These are phyloP conservation scores for Alces alces DNA, from an alignment of 2,113 vertebrate genomes.

Conservation along the genomic window DNA sequence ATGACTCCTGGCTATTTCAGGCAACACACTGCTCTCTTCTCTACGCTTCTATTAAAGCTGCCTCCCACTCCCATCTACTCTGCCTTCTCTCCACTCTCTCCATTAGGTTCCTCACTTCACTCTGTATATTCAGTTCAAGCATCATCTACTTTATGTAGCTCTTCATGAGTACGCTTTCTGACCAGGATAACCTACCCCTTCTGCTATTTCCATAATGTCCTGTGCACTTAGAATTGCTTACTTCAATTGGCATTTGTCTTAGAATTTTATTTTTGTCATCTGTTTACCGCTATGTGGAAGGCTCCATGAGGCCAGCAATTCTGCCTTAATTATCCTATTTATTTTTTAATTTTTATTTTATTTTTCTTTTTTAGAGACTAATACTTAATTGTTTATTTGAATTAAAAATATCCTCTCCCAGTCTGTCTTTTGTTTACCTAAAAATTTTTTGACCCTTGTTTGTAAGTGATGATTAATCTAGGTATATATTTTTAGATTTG, in stretches of 20 bases:
- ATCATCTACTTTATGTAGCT: background rate
- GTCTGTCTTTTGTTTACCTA: background rate
- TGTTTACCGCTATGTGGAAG: background rate
- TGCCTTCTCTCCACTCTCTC: background rate
- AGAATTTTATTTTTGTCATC: background rate
- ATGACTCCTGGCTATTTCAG: background rate
- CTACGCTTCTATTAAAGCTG: background rate
- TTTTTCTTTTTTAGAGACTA: background rate
- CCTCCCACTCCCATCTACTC: too few relatives aligned
- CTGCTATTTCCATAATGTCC: background rate
- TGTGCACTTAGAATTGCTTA: background rate
- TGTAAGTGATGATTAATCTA: background rate
- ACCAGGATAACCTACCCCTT: background rate
- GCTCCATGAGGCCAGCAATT: background rate
- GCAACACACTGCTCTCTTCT: background rate
- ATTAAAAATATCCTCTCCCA: background rate
- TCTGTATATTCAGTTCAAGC: background rate
- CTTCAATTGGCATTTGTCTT: background rate
- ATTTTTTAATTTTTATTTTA: background rate
- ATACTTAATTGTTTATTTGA: background rate
- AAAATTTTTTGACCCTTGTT: background rate
- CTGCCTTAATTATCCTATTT: background rate
- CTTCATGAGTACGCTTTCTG: background rate
- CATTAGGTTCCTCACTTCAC: background rate
- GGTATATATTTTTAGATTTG: background rate